Percentiles rank a stretch among this genome's conserved stretches.
Conservation (phyloP, 2,113 vertebrate species). For the Eretmochelys imbricata region DNA sequence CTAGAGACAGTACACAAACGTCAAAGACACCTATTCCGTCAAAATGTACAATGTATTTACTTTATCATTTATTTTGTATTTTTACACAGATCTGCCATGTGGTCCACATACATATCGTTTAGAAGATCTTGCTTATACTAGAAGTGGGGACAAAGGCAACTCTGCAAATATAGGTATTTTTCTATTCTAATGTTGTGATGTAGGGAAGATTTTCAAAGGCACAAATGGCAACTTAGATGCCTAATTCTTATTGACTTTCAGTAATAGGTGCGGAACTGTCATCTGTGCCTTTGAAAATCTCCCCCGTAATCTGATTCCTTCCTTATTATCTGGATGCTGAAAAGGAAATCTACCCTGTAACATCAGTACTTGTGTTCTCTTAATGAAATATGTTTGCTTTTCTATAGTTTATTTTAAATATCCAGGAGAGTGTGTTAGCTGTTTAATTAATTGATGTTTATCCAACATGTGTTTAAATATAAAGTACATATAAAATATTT, state of each 20-base stretch:
- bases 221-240: neutral
- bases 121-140: conserved; percentile 87
- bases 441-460: neutral
- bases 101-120: conserved; percentile 84
- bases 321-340: neutral
- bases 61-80: neutral
- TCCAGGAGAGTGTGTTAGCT: neutral
- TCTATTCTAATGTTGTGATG: neutral
- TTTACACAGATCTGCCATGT: conserved; percentile 81
- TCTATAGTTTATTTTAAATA: neutral
- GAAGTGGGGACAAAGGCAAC: conserved; percentile 90
- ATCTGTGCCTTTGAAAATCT: neutral
- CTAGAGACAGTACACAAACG: neutral
- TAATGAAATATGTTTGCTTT: neutral
- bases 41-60: neutral
- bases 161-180: conserved; percentile 86
- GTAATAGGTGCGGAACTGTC: neutral
- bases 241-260: neutral
- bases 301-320: neutral
- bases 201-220: neutral
- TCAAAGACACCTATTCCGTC: neutral
- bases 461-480: neutral
- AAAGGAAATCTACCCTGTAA: neutral
- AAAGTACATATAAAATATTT: neutral
- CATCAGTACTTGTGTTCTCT: neutral